Base-by-base conservation (phyloP, 2,113 vertebrate genomes). In the Notothenia coriiceps region DNA sequence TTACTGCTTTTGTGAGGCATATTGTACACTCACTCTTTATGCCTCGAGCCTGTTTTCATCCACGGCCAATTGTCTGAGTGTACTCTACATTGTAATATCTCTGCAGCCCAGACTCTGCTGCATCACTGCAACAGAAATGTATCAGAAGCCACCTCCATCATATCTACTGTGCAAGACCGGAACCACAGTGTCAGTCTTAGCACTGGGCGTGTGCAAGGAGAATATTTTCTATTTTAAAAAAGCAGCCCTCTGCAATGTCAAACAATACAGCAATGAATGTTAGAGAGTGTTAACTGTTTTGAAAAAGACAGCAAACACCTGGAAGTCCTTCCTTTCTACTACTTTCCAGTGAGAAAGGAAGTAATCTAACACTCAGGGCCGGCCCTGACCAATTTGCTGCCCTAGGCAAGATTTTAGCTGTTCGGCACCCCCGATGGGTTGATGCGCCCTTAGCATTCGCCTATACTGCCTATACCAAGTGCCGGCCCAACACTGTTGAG, bases 161-260 rank as follows among this genome's bases (percentile, higher is more conserved):
- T 60, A 55, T 79, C 67, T 46, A 50, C 74, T 14, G 12, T 44
- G 54, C 46, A 22, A 22, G 67, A 65, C 66, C 72, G 71, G 66
- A 80, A 85, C 80, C 75, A 78, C 61, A 79, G 59, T 35, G 68
- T 78, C 75, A 71, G 76, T 60, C 61, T 55, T 29, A 40, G 74
- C 74, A 51, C 66, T 46, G 69, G 40, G 65, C 73, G 50, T 43
- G 65, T 76, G 74, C 68, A 77, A 70, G 64, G 74, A 61, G 82
- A 90, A 80, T 80, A 73, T 74, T 50, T 90, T 86, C 71, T 81
- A 82, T 87, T 91, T 89, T 67, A 85, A 40, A 40, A 40, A 86
- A 85, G 67, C 25, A 56, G 85, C 87, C 84, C n/a, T 52, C 51
- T 81, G 88, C 91, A 91, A 90, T 89, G 87, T 91, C 87, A 82